phyloP scores from a whole-genome alignment of 2,113 vertebrate genomes.

The Verasper variegatus region DNA sequence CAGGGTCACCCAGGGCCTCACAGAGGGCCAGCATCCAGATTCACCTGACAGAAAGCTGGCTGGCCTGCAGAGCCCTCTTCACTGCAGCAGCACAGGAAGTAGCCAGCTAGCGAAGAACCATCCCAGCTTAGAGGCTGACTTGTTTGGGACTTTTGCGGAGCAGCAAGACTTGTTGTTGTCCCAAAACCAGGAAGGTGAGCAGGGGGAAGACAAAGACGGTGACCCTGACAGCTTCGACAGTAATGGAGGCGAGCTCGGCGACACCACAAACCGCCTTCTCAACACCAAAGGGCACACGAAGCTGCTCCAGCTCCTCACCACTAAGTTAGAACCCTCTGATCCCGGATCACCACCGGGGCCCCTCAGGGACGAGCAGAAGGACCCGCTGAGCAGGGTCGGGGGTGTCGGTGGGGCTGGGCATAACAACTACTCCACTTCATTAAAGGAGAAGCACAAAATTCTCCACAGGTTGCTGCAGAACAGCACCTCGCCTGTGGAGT shows the following conservation, averaged over 20 bases:
- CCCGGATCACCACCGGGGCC: conserved; percentile 82
- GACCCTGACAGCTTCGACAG: conserved; percentile 25
- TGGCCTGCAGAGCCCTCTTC: conserved; percentile 55
- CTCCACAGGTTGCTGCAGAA: conserved; percentile 98
- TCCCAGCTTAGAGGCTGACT: conserved; percentile 45
- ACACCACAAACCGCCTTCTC: conserved; percentile 85
- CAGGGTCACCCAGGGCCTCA: conserved; percentile 84
- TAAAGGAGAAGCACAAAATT: conserved; percentile 99
- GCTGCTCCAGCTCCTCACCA: conserved; percentile 96
- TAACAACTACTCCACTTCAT: conserved; percentile 82
- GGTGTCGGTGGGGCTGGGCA: conserved; percentile 65
- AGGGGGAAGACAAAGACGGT: conserved; percentile 81
- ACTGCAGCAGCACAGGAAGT: conserved; percentile 20
- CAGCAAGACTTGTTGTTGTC: conserved; percentile 81
- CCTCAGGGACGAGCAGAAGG: conserved; percentile 85
- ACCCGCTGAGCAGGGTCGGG: conserved; percentile 73
- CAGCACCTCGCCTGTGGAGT: conserved; percentile 94
- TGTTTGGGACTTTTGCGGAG: conserved; percentile 60
- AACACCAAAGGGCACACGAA: conserved; percentile 95
- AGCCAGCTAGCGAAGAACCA: conserved; percentile 51
- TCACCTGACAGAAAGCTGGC: conserved; percentile 91
- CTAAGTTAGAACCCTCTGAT: conserved; percentile 91
- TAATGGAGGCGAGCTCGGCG: conserved; percentile 58
- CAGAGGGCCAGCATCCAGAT: conserved; percentile 75
- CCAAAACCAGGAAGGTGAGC: conserved; percentile 83